A percentile compares a stretch with the other conserved stretches of the same genome.
phyloP scores from a whole-genome alignment of 2,888 invertebrate genomes.

The Chaitophorus viminalis region DNA sequence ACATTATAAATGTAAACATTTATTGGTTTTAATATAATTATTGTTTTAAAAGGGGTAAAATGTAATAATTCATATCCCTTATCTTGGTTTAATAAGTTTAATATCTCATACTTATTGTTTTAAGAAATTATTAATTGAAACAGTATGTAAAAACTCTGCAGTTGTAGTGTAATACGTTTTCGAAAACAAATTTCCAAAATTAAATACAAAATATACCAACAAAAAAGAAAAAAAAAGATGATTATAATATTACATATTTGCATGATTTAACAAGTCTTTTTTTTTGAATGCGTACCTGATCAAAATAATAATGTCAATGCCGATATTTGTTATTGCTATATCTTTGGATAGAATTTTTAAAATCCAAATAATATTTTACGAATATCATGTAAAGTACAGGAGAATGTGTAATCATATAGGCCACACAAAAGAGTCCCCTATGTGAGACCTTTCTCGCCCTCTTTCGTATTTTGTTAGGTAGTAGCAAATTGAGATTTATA shows the following conservation, averaged over 20 bases:
- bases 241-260: slow-evolving; percentile 8
- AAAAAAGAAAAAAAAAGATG: background rate
- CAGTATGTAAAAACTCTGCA: too few relatives aligned
- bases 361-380: slow-evolving; percentile 5
- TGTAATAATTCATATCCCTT: too few relatives aligned
- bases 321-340: slow-evolving; percentile 16
- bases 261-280: background rate
- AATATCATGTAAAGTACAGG: slow-evolving; percentile 36
- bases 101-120: too few relatives aligned
- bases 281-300: background rate
- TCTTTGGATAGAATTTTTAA: slow-evolving; percentile 21
- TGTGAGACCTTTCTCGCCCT: slow-evolving; percentile 31
- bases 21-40: too few relatives aligned
- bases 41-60: too few relatives aligned
- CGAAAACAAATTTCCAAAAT: background rate
- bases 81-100: too few relatives aligned
- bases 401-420: slow-evolving; percentile 51
- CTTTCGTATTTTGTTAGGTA: slow-evolving; percentile 36
- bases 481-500: slow-evolving; percentile 55
- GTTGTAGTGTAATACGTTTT: background rate
- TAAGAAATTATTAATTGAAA: too few relatives aligned
- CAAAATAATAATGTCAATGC: slow-evolving; percentile 21
- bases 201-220: background rate
- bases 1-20: too few relatives aligned
- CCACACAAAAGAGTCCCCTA: slow-evolving; percentile 39